Base-by-base conservation (phyloP, 2,113 vertebrate species). In the Pipra filicauda region DNA sequence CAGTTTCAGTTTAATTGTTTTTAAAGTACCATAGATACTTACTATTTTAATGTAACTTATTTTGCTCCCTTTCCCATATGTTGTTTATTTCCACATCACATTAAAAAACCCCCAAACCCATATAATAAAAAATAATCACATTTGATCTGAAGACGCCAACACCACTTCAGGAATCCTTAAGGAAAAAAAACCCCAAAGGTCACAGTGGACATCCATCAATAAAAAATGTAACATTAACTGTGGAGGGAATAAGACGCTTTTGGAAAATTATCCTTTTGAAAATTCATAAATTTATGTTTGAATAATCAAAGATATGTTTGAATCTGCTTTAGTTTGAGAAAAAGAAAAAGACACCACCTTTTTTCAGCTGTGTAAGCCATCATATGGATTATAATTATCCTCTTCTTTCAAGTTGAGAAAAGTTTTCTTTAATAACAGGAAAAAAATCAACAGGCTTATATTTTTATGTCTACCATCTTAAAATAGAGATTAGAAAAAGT, bases 401-500 rank as follows among this genome's bases (percentile, higher is more conserved):
- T 75, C 37, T 41, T 74, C 76, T 65, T 71, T 85, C 57, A 91
- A 61, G 49, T 0, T 59, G 28, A 55, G n/a, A 77, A 90, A 96
- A 83, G 37, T 49, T 78, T 55, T 59, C 46, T 75, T 92, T 88
- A 84, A 64, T 81, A 89, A 93, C 55, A 46, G 78, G 43, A 88
- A 91, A 52, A 54, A 74, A 37, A 82, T 54, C 76, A 74, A 93
- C 65, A 93, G 58, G 46, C 44, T 94, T 77, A 16, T 77, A 88
- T 85, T 94, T 95, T 93, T 93, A 90, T 48, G 76, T 92, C 79
- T 91, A 59, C 91, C 67, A 96, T 85, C 43, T 95, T 89, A 96
- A 97, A 98, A 95, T 65, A 96, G 74, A 70, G 77, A 91, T 19
- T 20, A 7, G 7, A 65, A 87, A 88, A 97, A 93, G 67, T 21